A percentile compares a stretch with the other conserved stretches of the same genome.
Evolutionary conservation across 2,113 vertebrate genomes (phyloP).

Genomic region (Otis tarda): DNA sequence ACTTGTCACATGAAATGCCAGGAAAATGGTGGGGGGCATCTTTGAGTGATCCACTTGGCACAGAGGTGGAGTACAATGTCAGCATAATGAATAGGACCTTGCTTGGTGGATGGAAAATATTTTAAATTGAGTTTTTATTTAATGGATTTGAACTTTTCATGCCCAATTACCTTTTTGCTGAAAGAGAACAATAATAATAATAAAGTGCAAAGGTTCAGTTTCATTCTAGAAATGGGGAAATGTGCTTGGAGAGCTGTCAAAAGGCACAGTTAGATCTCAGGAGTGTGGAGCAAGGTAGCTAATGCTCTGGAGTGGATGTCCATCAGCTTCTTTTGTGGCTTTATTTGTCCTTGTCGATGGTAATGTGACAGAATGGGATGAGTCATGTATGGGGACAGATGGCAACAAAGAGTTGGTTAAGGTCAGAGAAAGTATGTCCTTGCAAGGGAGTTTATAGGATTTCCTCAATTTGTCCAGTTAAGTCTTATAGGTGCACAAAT

Average conservation of each 20-base stretch:
- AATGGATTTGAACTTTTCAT: constrained; percentile 73
- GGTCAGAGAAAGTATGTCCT: constrained; percentile 5
- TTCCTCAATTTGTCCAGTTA: not conserved
- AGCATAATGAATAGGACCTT: constrained; percentile 63
- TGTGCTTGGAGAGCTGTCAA: constrained; percentile 55
- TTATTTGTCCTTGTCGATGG: constrained; percentile 39
- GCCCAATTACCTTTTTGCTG: constrained; percentile 64
- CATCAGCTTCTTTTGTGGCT: constrained; percentile 37
- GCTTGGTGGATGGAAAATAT: constrained; percentile 61
- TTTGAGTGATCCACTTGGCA: constrained; percentile 64
- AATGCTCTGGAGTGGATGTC: constrained; percentile 13
- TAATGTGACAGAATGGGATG: constrained; percentile 17
- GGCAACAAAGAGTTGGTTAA: not conserved
- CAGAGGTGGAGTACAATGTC: constrained; percentile 65
- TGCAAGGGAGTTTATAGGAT: not conserved
- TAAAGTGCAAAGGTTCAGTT: constrained; percentile 65
- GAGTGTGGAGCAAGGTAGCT: constrained; percentile 46
- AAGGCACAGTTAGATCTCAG: constrained; percentile 45
- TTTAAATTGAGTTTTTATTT: constrained; percentile 69
- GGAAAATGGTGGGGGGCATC: constrained; percentile 64
- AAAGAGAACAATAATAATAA: constrained; percentile 69
- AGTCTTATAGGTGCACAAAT: not conserved
- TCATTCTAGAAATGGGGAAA: constrained; percentile 58
- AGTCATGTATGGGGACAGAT: not conserved
- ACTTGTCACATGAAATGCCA: constrained; percentile 60